Evolutionary conservation across 2,797 vertebrate species (phyloP), one percentile per base, ranked within the genome.

Genomic region (Glyptemys insculpta): DNA sequence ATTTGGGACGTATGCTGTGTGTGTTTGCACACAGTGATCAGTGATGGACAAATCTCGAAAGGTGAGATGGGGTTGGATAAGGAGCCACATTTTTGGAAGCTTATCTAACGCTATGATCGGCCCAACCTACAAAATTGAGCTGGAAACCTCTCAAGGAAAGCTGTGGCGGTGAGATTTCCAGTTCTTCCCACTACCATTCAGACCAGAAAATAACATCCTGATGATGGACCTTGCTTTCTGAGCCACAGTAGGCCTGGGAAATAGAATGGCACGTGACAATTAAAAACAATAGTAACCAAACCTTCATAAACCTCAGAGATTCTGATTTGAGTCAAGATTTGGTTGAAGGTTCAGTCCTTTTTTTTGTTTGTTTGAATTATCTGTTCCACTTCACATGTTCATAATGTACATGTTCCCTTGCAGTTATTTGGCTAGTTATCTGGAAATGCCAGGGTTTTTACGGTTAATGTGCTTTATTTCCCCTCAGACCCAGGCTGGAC

Each of bases 111-210:
- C 1, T 31, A 29, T 12, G 79, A 53, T 47, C 59, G 49, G 54
- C 78, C 82, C 2, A 12, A 29, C 18, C 79, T 12, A 0, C 31
- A 78, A 12, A 29, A 0, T n/a, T 80, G 79, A 37, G 2, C 37
- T 72, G 68, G 68, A n/a, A 72, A 72, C 37, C 68, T 72, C 68
- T 41, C 10, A 72, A 37, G 37, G 27, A 34, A 82, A 54, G 12
- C 54, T 50, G 47, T 21, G 62, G 25, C 80, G 44, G 0, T 0
- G 1, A 84, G 86, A 6, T n/a, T 41, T 50, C 3, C 3, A 0
- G 2, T 2, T 18, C 65, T 76, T 79, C 52, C 78, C 23, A 50
- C 37, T 31, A 8, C 50, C 0, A 0, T 1, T 12, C 1, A 1
- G 1, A 27, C 37, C 53, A 50, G 21, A 6, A 89, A 92, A 89